These are phyloP conservation scores for Thymelicus sylvestris DNA, from an alignment of 2,888 invertebrate species.

Conservation along the genomic window DNA sequence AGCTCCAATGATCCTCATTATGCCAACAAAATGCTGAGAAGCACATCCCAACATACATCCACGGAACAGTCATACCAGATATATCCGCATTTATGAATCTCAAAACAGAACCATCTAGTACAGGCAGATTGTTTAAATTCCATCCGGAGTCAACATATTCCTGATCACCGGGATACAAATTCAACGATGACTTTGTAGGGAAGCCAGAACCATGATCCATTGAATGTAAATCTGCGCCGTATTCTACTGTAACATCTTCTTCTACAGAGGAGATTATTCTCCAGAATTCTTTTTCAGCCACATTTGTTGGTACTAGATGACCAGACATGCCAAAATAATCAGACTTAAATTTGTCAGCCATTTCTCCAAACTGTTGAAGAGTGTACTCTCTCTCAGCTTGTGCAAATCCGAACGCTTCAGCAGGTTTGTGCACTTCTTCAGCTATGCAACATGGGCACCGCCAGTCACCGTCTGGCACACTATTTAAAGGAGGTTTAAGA, in stretches of 20 bases:
- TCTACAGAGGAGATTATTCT: constrained; percentile 89
- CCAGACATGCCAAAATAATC: constrained; percentile 90
- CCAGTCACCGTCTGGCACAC: constrained; percentile 90
- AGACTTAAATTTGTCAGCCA: constrained; percentile 91
- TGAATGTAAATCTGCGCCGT: constrained; percentile 91
- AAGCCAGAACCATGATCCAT: constrained; percentile 91
- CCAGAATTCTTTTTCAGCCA: constrained; percentile 92
- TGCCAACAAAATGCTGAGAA: constrained; percentile 94
- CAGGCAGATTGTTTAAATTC: constrained; percentile 92
- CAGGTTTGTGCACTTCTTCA: constrained; percentile 86
- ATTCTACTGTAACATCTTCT: constrained; percentile 90
- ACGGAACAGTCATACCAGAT: constrained; percentile 90
- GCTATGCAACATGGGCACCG: constrained; percentile 89
- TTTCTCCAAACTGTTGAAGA: constrained; percentile 90
- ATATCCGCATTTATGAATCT: constrained; percentile 90
- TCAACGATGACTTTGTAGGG: constrained; percentile 87
- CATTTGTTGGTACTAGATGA: constrained; percentile 84
- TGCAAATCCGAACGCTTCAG: constrained; percentile 90
- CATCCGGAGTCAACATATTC: constrained; percentile 88
- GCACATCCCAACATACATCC: constrained; percentile 95
- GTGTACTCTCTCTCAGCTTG: constrained; percentile 89
- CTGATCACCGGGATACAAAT: constrained; percentile 85
- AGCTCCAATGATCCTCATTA: constrained; percentile 94
- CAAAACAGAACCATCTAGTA: constrained; percentile 88
- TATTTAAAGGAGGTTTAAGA: constrained; percentile 87